Evolutionary conservation across 2,113 vertebrate species (phyloP), one percentile per base, ranked within the genome.

Genomic region (Smithornis capensis): DNA sequence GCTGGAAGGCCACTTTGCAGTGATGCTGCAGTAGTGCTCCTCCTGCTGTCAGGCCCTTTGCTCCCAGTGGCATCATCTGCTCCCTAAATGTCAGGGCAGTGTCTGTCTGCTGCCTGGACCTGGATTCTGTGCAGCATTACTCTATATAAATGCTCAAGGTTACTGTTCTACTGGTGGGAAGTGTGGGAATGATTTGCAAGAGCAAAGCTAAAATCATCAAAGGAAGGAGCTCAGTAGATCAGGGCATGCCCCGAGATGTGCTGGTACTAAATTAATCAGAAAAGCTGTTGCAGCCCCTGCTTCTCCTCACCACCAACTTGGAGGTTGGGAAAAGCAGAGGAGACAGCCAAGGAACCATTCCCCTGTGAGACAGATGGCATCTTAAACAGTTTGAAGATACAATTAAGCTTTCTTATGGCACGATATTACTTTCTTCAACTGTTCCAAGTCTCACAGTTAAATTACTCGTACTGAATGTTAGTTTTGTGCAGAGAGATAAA

Each of bases 91-190:
- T 96, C 96, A 95, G 14, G 29, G 52, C 67, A 37, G 38, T 57
- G 79, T 97, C 97, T 97, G 94, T 96, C 86, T 93, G 76, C 80
- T 89, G 71, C 57, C 88, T 94, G 94, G 40, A 31, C 91, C 96
- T 94, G 97, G 93, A 92, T 94, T 96, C 74, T 38, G 56, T 97
- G 74, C 47, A 63, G 13, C 53, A 80, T 81, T 94, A 91, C 68
- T 95, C 90, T 90, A 75, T 90, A 75, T 95, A 95, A 98, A 97
- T 96, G 81, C 69, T 69, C 97, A 97, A 98, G 96, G 95, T 96
- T 97, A 93, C 57, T 88, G 59, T 95, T 96, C 84, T 57, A 14
- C 55, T 77, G 68, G 52, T 93, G n/a, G 15, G 87, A 86, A 88
- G 59, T 65, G 82, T 80, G 84, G 53, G 62, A 89, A 95, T 95